Conservation (phyloP, 2,888 invertebrate species). For the Drosophila demipolita region DNA sequence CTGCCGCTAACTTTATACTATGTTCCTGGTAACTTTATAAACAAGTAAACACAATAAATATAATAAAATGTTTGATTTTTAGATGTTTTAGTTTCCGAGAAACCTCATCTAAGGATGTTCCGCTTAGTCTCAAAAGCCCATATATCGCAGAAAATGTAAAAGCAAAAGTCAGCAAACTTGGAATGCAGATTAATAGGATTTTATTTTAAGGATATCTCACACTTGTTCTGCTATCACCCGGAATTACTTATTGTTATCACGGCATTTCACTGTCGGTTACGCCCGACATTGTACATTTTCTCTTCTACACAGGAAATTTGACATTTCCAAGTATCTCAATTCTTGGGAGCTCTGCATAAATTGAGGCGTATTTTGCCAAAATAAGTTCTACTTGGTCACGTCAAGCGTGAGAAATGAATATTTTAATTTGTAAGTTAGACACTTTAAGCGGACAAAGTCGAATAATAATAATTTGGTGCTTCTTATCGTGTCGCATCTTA, state of each 20-base stretch:
- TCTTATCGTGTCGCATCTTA: not conserved
- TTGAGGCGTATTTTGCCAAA: not conserved
- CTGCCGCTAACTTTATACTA: no score
- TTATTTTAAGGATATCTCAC: not conserved
- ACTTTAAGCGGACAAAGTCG: not conserved
- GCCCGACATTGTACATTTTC: not conserved
- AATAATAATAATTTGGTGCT: not conserved
- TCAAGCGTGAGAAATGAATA: no score
- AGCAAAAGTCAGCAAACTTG: no score
- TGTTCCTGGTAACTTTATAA: no score
- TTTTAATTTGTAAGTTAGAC: no score
- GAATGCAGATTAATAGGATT: not conserved
- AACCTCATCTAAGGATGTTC: not conserved
- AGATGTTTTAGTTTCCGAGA: not conserved
- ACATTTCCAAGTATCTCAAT: not conserved
- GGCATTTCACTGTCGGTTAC: not conserved
- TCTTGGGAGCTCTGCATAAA: not conserved
- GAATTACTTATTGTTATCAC: not conserved
- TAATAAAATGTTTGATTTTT: no score
- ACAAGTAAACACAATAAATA: no score
- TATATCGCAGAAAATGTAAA: no score
- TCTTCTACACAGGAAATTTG: not conserved
- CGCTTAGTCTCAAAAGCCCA: no score
- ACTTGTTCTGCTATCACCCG: not conserved
- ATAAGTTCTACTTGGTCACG: no score